phyloP scores from a whole-genome alignment of 2,113 vertebrate genomes.

The Tringa solitaria region DNA sequence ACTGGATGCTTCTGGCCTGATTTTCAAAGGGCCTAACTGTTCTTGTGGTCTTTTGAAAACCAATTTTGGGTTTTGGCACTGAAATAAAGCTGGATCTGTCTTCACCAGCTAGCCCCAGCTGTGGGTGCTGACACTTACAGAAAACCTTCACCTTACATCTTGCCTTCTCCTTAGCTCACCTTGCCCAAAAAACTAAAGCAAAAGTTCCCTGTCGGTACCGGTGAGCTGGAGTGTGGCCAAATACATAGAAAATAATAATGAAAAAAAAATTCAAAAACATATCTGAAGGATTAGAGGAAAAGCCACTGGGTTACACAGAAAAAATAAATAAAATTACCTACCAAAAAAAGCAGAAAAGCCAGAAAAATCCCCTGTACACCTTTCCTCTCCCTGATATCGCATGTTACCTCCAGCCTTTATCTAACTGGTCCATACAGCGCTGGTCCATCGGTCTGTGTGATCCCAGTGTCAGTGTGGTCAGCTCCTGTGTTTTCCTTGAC shows the following conservation, averaged over 20 bases:
- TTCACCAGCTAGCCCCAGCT: background rate
- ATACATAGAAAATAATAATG: background rate
- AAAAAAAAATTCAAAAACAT: background rate
- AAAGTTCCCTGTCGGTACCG: background rate
- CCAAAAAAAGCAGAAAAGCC: background rate
- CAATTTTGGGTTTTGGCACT: background rate
- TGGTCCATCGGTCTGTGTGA: no score
- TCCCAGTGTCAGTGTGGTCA: background rate
- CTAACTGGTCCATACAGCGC: background rate
- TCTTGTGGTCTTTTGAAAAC: background rate
- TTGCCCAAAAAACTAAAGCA: background rate
- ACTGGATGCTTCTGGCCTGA: background rate
- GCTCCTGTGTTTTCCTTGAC: background rate
- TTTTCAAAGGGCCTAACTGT: background rate
- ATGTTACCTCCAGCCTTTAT: background rate
- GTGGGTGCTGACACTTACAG: background rate
- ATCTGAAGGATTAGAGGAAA: background rate
- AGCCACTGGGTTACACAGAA: background rate
- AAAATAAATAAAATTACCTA: background rate
- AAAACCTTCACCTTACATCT: background rate
- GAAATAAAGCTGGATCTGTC: background rate
- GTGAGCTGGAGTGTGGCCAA: background rate
- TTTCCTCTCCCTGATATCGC: background rate
- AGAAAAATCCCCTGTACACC: background rate
- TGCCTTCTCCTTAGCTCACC: background rate